Evolutionary conservation across 2,888 invertebrate species (phyloP), one percentile per base, ranked within the genome.

Genomic region (Drosophila gaucha): DNA sequence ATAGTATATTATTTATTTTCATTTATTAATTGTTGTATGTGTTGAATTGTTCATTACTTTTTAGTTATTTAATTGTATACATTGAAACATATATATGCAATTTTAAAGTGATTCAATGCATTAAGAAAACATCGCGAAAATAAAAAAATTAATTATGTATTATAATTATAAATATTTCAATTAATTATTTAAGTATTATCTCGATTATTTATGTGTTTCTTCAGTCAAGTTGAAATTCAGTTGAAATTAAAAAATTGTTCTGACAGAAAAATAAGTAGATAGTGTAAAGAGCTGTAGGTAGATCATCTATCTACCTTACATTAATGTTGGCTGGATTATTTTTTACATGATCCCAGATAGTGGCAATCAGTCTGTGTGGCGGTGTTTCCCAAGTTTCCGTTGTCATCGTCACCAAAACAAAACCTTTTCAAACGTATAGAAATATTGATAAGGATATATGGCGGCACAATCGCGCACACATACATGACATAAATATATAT

Each of bases 361-460:
- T 76, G 79, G 67, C 46, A 76, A 88, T 88, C 88, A 75, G 66
- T 38, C 12, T 16, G n/a, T n/a, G n/a, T 46, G 63, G 50, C 67
- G 73, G 75, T 74, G 78, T 78, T 77, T 68, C 78, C 78, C 77
- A 54, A 78, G 74, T 67, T 68, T 71, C 51, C 59, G 63, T 33
- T 50, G 63, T 36, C 72, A 60, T 69, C 80, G 66, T 65, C 68
- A 73, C 54, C 83, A 47, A 62, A 58, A 78, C 74, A 55, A 78
- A 80, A 82, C 80, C 70, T 67, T 80, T 76, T 62, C 70, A 73
- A 67, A 54, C 74, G 51, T 55, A 60, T 77, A 66, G 73, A 47
- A 73, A 58, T 22, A 74, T 71, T 88, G 86, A 86, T 86, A 87
- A 82, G 89, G 86, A 86, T 84, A 82, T 78, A 74, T 65, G 63